These are phyloP conservation scores for Catharus bicknelli DNA, from an alignment of 2,113 vertebrate species.

Conservation along the genomic window DNA sequence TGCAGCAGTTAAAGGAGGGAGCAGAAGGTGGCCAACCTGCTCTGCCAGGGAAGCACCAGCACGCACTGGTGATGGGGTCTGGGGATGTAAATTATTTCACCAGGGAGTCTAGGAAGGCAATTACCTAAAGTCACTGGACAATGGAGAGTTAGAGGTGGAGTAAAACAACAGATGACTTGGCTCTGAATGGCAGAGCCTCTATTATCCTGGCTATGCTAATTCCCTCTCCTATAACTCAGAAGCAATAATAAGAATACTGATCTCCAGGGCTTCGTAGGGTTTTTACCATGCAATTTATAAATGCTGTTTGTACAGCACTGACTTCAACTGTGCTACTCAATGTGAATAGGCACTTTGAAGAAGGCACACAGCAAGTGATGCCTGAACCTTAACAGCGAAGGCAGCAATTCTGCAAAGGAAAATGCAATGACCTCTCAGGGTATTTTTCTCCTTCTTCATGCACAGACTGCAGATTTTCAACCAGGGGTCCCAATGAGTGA, in stretches of 20 bases:
- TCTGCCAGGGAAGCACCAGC: not conserved
- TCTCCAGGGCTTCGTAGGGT: not conserved
- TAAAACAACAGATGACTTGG: not conserved
- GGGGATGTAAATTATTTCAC: not conserved
- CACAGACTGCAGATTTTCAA: not conserved
- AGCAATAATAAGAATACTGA: not conserved
- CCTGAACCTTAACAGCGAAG: not conserved
- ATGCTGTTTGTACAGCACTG: not conserved
- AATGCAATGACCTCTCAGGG: not conserved
- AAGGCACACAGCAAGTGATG: not conserved
- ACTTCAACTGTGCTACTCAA: not conserved
- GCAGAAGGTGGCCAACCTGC: not conserved
- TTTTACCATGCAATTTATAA: not conserved
- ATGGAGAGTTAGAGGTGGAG: not conserved
- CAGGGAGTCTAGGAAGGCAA: not conserved
- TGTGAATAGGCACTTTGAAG: not conserved
- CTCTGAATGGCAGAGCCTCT: not conserved
- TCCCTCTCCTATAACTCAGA: not conserved
- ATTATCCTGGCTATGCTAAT: not conserved
- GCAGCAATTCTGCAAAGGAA: not conserved
- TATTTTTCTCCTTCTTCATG: not conserved
- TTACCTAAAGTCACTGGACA: not conserved
- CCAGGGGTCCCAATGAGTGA: accelerated
- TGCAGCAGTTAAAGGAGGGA: not conserved
- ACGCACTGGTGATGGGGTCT: not conserved